These are phyloP conservation scores for Furcifer pardalis DNA, from an alignment of 2,797 vertebrate species.

Conservation along the genomic window DNA sequence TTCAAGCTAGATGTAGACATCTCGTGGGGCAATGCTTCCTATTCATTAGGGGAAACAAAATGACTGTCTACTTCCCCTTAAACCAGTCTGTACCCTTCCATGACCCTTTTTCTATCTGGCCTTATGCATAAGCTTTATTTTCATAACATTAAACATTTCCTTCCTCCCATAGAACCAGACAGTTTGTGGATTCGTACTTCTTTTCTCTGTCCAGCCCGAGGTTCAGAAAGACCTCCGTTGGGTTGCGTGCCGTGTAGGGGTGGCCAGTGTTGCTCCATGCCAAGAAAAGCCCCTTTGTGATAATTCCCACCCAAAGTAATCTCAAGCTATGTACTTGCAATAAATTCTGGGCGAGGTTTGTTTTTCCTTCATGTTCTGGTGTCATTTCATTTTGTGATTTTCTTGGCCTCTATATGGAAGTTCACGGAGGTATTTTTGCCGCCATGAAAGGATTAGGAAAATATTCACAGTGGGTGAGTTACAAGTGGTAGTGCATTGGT, in stretches of 20 bases:
- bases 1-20: neutral
- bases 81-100: neutral
- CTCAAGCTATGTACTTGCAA: constrained; percentile 21
- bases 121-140: neutral
- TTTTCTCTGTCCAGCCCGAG: neutral
- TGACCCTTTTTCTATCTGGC: neutral
- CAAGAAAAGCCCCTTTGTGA: neutral
- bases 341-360: constrained; percentile 10
- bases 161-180: neutral
- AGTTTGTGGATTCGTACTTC: neutral
- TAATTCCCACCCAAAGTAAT: neutral
- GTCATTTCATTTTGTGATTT: neutral
- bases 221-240: neutral
- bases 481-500: no score
- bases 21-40: neutral
- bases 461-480: neutral
- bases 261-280: neutral
- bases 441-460: neutral
- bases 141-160: neutral
- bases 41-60: neutral
- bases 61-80: neutral
- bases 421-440: neutral
- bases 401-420: neutral
- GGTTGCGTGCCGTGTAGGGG: no score
- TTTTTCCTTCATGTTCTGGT: neutral